Evolutionary conservation across 2,113 vertebrate genomes (phyloP).

Genomic region (Perca fluviatilis): DNA sequence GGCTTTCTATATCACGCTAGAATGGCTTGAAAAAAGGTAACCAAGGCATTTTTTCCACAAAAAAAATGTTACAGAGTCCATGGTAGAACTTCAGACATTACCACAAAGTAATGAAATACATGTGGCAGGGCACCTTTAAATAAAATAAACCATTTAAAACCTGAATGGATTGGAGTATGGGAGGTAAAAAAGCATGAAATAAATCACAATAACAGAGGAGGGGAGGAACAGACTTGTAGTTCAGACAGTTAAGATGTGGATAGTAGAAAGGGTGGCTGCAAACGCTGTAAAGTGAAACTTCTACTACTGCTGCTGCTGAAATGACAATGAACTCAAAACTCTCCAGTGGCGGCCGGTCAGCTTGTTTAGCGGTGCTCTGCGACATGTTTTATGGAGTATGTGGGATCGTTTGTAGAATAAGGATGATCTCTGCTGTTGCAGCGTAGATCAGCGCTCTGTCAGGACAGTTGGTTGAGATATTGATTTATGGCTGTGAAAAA

Average conservation of each 20-base stretch:
- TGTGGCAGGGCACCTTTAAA: no score
- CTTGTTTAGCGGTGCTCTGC: conserved; percentile 13
- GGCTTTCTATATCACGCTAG: no score
- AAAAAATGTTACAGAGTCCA: no score
- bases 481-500: conserved; percentile 58
- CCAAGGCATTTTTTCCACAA: no score
- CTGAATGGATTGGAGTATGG: no score
- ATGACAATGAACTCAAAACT: conserved; percentile 26
- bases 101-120: no score
- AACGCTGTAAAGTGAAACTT: conserved; percentile 33
- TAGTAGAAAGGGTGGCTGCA: conserved; percentile 13
- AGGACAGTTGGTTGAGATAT: conserved; percentile 44
- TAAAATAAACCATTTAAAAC: no score
- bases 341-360: conserved; percentile 8
- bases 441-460: conserved; percentile 44
- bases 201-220: not conserved
- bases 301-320: not conserved
- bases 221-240: not conserved
- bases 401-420: conserved; percentile 32
- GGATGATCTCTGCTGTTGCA: conserved; percentile 43
- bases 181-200: not conserved
- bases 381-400: conserved; percentile 49
- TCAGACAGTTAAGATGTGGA: conserved; percentile 12
- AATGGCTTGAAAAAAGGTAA: no score
- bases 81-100: no score